Conservation (phyloP, 1,140 invertebrate species). For the Hypsibius dujardini region DNA sequence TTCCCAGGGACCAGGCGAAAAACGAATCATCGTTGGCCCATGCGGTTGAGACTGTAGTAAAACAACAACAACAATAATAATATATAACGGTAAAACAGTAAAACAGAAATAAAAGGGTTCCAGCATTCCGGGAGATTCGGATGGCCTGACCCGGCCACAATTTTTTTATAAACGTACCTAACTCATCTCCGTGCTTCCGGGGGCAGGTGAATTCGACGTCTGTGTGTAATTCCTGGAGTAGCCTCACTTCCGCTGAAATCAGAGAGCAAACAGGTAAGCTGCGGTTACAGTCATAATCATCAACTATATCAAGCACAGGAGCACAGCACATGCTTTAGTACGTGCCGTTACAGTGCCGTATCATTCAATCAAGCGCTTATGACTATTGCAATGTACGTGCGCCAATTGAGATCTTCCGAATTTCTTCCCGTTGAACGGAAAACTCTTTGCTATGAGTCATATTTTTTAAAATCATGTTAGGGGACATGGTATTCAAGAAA, state of each 20-base stretch:
- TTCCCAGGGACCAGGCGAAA: conserved; percentile 38
- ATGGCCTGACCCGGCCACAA: too few relatives aligned
- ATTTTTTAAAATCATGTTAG: neutral
- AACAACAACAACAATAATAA: neutral
- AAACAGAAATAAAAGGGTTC: too few relatives aligned
- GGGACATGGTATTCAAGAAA: neutral
- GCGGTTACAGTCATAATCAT: neutral
- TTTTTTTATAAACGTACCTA: neutral
- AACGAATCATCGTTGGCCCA: conserved; percentile 36
- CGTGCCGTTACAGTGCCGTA: neutral
- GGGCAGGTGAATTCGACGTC: conserved; percentile 1
- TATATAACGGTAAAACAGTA: too few relatives aligned
- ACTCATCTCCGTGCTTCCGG: conserved; percentile 4
- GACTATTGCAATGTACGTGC: neutral
- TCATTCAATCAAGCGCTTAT: neutral
- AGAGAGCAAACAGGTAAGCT: neutral
- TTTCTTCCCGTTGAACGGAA: too few relatives aligned
- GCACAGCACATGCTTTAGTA: too few relatives aligned
- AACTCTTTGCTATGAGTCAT: neutral
- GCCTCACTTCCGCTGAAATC: neutral
- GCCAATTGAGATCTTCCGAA: too few relatives aligned
- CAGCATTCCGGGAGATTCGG: too few relatives aligned
- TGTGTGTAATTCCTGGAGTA: neutral
- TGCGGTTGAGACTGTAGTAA: conserved; percentile 23
- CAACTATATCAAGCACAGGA: neutral